phyloP scores from a whole-genome alignment of 2,113 vertebrate species.

The Lasiurus cinereus region DNA sequence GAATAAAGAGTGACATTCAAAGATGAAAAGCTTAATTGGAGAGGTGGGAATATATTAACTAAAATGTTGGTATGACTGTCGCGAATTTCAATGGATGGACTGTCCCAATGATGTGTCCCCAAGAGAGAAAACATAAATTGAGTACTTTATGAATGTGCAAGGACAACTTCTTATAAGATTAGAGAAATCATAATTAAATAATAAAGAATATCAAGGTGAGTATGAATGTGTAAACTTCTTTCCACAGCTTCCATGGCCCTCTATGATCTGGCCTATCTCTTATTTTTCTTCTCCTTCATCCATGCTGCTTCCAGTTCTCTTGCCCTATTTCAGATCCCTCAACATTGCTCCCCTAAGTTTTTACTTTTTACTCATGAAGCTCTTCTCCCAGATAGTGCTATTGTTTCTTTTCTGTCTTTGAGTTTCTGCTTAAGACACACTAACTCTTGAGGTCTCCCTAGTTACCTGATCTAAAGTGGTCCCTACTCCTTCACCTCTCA shows the following conservation, averaged over 20 bases:
- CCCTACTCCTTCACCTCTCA: neutral
- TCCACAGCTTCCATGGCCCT: neutral
- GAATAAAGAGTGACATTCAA: neutral
- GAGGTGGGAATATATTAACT: neutral
- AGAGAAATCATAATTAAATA: neutral
- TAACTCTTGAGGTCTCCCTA: neutral
- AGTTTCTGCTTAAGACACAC: neutral
- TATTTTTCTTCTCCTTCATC: neutral
- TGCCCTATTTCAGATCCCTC: neutral
- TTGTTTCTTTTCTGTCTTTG: neutral
- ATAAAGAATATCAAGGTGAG: neutral
- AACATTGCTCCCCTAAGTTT: neutral
- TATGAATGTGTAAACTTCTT: neutral
- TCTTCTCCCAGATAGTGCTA: neutral
- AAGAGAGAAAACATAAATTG: neutral
- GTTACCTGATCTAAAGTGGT: neutral
- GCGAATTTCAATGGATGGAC: neutral
- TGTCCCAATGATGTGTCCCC: neutral
- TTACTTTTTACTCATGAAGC: neutral
- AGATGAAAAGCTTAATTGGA: neutral
- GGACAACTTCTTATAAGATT: neutral
- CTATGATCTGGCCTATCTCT: neutral
- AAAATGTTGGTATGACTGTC: neutral
- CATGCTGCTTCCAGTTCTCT: neutral
- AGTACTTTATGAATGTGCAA: neutral